phyloP scores from a whole-genome alignment of 2,888 invertebrate species.

The Lottia scabra region DNA sequence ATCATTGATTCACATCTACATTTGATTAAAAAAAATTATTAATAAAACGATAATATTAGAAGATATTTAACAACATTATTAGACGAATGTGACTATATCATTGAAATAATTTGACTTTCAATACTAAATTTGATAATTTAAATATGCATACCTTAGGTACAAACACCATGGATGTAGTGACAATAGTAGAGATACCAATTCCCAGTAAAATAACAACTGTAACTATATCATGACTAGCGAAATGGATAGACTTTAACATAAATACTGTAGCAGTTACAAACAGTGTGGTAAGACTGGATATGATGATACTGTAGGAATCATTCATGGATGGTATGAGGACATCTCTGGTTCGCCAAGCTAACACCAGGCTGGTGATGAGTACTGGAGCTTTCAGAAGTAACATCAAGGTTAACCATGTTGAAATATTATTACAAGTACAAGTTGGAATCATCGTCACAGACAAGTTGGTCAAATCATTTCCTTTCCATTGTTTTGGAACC shows the following conservation, averaged over 20 bases:
- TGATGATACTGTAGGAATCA: conserved; percentile 46
- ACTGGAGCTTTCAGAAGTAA: conserved; percentile 47
- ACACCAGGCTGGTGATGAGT: conserved; percentile 44
- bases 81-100: too few species aligned
- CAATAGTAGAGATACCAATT: conserved; percentile 38
- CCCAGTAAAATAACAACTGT: conserved; percentile 39
- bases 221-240: conserved; percentile 39
- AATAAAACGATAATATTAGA: too few species aligned
- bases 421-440: conserved; percentile 39
- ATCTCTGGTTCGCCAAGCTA: conserved; percentile 56
- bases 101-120: too few species aligned
- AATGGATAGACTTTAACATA: conserved; percentile 37
- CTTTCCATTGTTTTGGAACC: too few species aligned
- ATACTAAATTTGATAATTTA: too few species aligned
- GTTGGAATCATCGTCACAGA: conserved; percentile 13
- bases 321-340: conserved; percentile 54
- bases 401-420: conserved; percentile 45
- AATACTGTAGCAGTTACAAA: conserved; percentile 38
- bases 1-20: too few species aligned
- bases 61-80: too few species aligned
- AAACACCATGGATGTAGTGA: conserved; percentile 46
- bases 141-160: conserved; percentile 51
- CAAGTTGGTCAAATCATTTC: neutral
- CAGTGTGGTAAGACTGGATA: conserved; percentile 42
- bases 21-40: too few species aligned